Base-by-base conservation (phyloP, 2,113 vertebrate species). In the Aegypius monachus region DNA sequence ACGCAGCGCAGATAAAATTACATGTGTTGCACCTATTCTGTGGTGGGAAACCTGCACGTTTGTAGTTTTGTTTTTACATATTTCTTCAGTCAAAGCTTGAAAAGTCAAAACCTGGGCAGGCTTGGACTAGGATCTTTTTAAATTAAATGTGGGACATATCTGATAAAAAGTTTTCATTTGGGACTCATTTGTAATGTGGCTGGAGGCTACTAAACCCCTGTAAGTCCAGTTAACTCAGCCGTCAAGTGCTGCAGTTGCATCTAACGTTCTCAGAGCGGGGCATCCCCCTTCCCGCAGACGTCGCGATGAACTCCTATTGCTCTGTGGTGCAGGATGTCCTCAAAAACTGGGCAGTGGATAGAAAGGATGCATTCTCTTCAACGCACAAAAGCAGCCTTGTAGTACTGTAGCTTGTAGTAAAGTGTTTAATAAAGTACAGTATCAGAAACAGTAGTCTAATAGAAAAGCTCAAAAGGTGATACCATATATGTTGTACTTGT, bases 341-440 rank as follows among this genome's bases (percentile, higher is more conserved):
- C 43, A 20, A 26, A 75, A 32, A 9, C 85, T 75, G 55, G 31
- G 48, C 58, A 70, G 48, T 0, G 9, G 16, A 13, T 3, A 62
- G 68, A 68, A 79, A 34, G 59, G 45, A 23, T 50, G 32, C 14
- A 8, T 52, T 74, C 42, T 72, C 29, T 45, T 43, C 5, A 25
- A 40, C 42, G 31, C 58, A 94, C 79, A 84, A 66, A 90, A 83
- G 80, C 83, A 91, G 74, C 86, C 77, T 75, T 55, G 55, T 58
- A 50, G 59, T 81, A 72, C 80, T 90, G 65, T 91, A 88, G 94
- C 95, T 96, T 98, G 96, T 97, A 97, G 94, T 93, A 96, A 97
- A 98, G 93, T 97, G 94, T 97, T 98, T 98, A 97, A 98, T 98
- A 97, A 97, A 97, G 93, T 95, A 96, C 89, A 97, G 92, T 93